Evolutionary conservation across 2,888 invertebrate species (phyloP), one percentile per base, ranked within the genome.

Genomic region (Agrotis clavis): DNA sequence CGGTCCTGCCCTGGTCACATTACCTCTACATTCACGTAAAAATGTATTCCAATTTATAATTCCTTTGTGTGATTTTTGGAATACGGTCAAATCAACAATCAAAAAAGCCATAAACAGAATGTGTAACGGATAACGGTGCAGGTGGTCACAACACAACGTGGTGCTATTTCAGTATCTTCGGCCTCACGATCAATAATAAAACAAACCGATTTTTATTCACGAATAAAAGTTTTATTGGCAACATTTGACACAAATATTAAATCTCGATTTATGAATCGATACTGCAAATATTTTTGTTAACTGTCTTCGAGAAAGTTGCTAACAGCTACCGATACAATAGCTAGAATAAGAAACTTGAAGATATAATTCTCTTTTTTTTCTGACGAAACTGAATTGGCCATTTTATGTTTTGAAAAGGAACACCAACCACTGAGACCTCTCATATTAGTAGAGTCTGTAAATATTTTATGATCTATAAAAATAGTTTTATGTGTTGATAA

Each of bases 141-240:
- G 41, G 41, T 75, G 74, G 18, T 63, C 41, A 48, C 59, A 68
- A 86, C 41, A 48, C 59, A 68, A 86, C 86, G 84, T 88, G 88
- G 78, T 75, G 77, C 82, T 82, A 86, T 88, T 89, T 87, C 67
- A 71, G 65, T 74, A 67, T 76, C 78, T 71, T 78, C 54, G 56
- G 18, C 48, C 41, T 61, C 66, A 71, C 71, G 18, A 70, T 78
- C 54, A 71, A 56, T 61, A 57, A 30, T 51, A 77, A 67, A 61
- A 41, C 51, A 65, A 65, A 74, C 16, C 25, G 21, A 54, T 47
- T 63, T 66, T 61, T 54, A 54, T 74, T 70, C 2, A 47, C 57
- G 2, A 51, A 74, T 74, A 64, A 67, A 71, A 48, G 0, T 54
- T 74, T 69, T 53, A 76, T 62, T 25, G n/a, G 56, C 53, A 57